Conservation (phyloP, 2,797 vertebrate species). For the Cyprinella venusta region DNA sequence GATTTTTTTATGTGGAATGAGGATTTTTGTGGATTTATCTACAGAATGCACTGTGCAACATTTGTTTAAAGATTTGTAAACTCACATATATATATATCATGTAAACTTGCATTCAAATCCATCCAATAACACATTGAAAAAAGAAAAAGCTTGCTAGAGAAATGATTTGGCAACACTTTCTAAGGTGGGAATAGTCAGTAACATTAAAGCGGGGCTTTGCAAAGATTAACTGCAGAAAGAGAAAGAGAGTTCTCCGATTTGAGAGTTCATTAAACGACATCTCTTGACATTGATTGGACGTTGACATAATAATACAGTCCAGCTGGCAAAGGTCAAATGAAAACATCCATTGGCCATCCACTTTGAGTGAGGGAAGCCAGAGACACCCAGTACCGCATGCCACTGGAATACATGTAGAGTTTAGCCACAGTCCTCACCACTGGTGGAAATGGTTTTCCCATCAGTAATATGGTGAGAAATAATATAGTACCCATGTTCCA, state of each 20-base stretch:
- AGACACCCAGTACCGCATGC: slow-evolving; percentile 44
- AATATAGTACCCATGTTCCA: slow-evolving; percentile 25
- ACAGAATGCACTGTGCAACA: background rate
- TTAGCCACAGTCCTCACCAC: slow-evolving; percentile 43
- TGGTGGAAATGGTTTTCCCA: slow-evolving; percentile 48
- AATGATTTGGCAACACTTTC: background rate
- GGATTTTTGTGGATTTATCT: background rate
- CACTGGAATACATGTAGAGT: slow-evolving; percentile 30
- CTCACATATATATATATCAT: background rate
- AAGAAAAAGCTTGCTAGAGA: background rate
- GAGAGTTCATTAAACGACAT: slow-evolving; percentile 70
- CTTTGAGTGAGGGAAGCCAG: slow-evolving; percentile 47
- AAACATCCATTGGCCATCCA: slow-evolving; percentile 56
- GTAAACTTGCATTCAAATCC: background rate
- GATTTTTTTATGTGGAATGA: background rate
- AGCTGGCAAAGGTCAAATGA: slow-evolving; percentile 75
- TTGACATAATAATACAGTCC: slow-evolving; percentile 72
- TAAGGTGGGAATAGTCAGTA: background rate
- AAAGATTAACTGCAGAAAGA: background rate
- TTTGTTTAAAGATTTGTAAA: background rate
- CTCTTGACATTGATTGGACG: slow-evolving; percentile 72
- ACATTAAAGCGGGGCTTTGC: background rate
- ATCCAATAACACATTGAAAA: background rate
- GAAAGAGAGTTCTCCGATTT: background rate
- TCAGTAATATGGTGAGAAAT: slow-evolving; percentile 29